Base-by-base conservation (phyloP, 2,113 vertebrate genomes). In the Daboia siamensis region DNA sequence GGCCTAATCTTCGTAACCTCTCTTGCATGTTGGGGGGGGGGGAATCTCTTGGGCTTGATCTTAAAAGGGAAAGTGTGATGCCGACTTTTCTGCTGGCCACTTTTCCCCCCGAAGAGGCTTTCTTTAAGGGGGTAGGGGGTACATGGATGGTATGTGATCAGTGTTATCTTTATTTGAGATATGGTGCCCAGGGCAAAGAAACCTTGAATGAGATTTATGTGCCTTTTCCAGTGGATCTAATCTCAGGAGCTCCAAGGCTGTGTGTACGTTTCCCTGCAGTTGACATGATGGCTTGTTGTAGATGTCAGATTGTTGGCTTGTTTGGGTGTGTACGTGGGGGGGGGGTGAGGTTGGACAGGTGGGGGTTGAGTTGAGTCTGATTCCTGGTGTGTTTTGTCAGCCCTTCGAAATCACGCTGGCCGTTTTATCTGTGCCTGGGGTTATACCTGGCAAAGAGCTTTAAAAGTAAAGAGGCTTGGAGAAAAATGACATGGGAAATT, bases 1-100 rank as follows among this genome's bases (percentile, higher is more conserved):
- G 46, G 59, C 88, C 86, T 88, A 90, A 90, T 26, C 46, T 90
- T 26, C 44, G n/a, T 57, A 87, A 88, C 69, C 90, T 93, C 59
- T 84, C 44, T 52, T 91, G 88, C 92, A 39, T 52, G 74, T 33
- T 11, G 39, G 39, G 21, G 48, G 20, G 52, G 39, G 12, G 48
- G 20, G 23, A 56, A 84, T 91, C 6, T 90, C 10, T 26, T 26
- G 3, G 5, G 21, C 51, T 46, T 26, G 55, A n/a, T 88, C 39
- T 13, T 54, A 20, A 59, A 91, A 59, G 17, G 39, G 26, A 26
- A 33, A 87, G 17, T 5, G 12, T 1, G 9, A 24, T 92, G 17
- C 80, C 2, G 6, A 54, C 11, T 8, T 15, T 90, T 24, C 23
- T 20, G 3, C 23, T 51, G n/a, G 20, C 5, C 85, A 52, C 48